Base-by-base conservation (phyloP, 2,797 vertebrate genomes). In the Acrossocheilus wenchowensis region DNA sequence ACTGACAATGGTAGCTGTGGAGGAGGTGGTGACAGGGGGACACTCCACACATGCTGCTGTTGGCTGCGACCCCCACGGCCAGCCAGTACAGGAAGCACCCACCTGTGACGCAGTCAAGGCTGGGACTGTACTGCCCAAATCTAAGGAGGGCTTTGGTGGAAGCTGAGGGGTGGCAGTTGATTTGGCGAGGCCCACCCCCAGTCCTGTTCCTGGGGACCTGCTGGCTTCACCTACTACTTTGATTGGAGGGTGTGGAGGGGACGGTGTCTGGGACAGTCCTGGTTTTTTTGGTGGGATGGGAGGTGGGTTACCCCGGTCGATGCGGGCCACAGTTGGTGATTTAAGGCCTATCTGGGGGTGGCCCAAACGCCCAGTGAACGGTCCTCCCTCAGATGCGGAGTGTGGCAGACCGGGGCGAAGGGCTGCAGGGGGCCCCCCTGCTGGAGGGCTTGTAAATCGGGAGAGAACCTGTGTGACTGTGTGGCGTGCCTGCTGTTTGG, bases 201-300 rank as follows among this genome's bases (percentile, higher is more conserved):
- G 93, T 90, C 95, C 97, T 48, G 94, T 86, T 80, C 93, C 97
- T 41, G 96, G 93, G 91, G 97, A 96, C 88, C 98, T 96, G 92
- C 95, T 92, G 92, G 95, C 94, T 93, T 98, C 97, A 92, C 98
- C 95, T 90, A 95, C 93, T 89, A 95, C 96, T 93, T 99, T 99
- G 93, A 98, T 95, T 68, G 97, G 96, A 78, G 97, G 98, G 88
- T 99, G 97, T 80, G 98, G 97, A 83, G 97, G 96, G 68, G 98
- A 97, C 79, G 98, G 98, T 90, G 98, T 97, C 90, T 99, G 98
- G 77, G 98, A 99, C 79, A 99, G 97, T 94, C 98, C 98, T 87
- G 98, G 98, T 89, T 99, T 99, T 96, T 99, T 99, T 89, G 98
- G 98, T 91, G 98, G 98, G 92, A 99, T 99, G 17, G 98, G 98